Evolutionary conservation across 1,140 invertebrate genomes (phyloP).

Genomic region (Hylaeus anthracinus): DNA sequence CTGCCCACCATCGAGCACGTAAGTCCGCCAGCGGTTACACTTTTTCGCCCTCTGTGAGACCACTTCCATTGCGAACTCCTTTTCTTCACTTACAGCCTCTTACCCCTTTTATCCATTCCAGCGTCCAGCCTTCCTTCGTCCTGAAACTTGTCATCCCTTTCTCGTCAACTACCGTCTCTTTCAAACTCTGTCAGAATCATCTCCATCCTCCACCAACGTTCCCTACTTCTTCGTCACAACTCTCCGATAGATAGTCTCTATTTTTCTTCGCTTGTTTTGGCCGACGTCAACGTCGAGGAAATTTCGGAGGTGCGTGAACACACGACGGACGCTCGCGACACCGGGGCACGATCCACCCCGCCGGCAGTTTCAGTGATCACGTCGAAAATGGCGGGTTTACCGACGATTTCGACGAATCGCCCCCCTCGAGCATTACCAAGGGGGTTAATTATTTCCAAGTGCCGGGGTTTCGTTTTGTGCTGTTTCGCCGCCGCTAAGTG

Average conservation of each 20-base stretch:
- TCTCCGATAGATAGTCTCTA: not conserved
- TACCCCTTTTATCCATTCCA: not conserved
- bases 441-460: not conserved
- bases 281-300: not conserved
- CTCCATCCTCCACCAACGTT: not conserved
- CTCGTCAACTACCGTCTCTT: no score
- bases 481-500: not conserved
- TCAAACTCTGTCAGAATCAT: no score
- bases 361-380: slow-evolving; percentile 56
- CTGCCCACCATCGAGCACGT: slow-evolving; percentile 78
- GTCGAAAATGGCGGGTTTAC: slow-evolving; percentile 61
- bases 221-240: no score
- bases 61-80: no score
- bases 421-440: not conserved
- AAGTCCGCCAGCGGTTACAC: slow-evolving; percentile 68
- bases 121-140: no score
- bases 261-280: not conserved
- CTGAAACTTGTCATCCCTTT: no score
- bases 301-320: slow-evolving; percentile 6
- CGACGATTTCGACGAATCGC: not conserved
- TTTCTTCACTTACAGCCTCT: no score
- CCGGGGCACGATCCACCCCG: not conserved
- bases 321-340: no score
- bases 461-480: slow-evolving; percentile 17
- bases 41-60: slow-evolving; percentile 17